Base-by-base conservation (phyloP, 2,113 vertebrate species). In the Rhinoderma darwinii region DNA sequence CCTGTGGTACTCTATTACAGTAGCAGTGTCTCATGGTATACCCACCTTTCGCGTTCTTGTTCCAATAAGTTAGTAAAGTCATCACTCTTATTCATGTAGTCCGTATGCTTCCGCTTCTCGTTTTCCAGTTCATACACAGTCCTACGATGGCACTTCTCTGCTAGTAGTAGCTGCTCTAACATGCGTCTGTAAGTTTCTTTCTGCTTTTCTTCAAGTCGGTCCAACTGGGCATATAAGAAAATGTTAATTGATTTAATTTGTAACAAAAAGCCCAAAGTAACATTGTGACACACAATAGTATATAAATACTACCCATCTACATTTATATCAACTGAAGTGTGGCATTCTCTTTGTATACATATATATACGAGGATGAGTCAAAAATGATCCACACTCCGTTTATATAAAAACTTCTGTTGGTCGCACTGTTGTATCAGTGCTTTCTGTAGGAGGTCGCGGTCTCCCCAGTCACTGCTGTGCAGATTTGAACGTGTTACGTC, bases 31-130 rank as follows among this genome's bases (percentile, higher is more conserved):
- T 25, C 11, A 0, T 20, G 18, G 35, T 27, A n/a, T 39, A 51
- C 86, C 95, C 92, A 99, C 98, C 98, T 97, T 92, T 98, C 97
- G 41, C 98, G 91, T 89, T 99, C 98, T 90, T 98, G 97, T 89
- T 99, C 98, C 95, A 99, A 94, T 90, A 99, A 95, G 92, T 96
- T 95, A 92, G 98, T 99, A 91, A 99, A 99, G 92, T 99, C 98
- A 20, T 99, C 98, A 0, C 98, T 99, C 93, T 99, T 99, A 92
- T 94, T 96, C 94, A 99, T 99, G 94, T 98, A 99, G 92, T 99
- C 97, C 0, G 91, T 90, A 74, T 99, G 98, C 68, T 98, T 99
- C 54, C 91, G 94, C 43, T 98, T 99, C 93, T 99, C 97, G 0
- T 91, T 95, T 90, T 99, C 97, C 25, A 99, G 90, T 88, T 99